Conservation (phyloP, 53 echinoderm and acorn worm species). For the Holothuria scabra region DNA sequence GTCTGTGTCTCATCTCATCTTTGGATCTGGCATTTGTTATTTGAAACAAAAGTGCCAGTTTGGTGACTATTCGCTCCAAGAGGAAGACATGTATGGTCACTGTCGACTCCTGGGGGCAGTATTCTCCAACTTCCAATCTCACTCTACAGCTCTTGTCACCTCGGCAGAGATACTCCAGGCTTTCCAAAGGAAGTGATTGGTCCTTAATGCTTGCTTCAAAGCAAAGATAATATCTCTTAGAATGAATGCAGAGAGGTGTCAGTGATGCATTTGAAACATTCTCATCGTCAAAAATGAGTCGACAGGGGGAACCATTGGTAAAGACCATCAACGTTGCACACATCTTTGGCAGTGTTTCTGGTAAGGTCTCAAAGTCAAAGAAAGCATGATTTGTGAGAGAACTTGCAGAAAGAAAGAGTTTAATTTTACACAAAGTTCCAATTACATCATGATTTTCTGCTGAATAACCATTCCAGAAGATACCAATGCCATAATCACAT, state of each 20-base stretch:
- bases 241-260: slow-evolving; percentile 18
- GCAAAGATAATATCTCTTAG: slow-evolving; percentile 44
- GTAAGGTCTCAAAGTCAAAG: background rate
- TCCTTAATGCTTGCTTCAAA: slow-evolving; percentile 19
- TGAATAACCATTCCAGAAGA: slow-evolving; percentile 3
- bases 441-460: background rate
- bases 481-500: background rate
- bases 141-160: slow-evolving; percentile 17
- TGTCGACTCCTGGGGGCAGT: slow-evolving; percentile 3
- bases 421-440: background rate
- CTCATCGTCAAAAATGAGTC: background rate
- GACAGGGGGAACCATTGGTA: slow-evolving; percentile 21
- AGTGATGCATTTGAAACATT: background rate
- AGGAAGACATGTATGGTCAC: slow-evolving; percentile 39
- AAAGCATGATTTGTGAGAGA: background rate
- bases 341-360: background rate
- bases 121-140: slow-evolving; percentile 42
- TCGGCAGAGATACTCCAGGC: slow-evolving; percentile 49
- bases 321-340: slow-evolving; percentile 31
- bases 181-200: slow-evolving; percentile 50
- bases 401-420: background rate
- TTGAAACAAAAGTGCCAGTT: slow-evolving; percentile 8
- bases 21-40: slow-evolving; percentile 6
- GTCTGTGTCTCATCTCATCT: slow-evolving; percentile 43
- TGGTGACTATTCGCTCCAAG: slow-evolving; percentile 35